These are phyloP conservation scores for Malurus alboscapulatus DNA, from an alignment of 2,113 vertebrate genomes.

Conservation along the genomic window DNA sequence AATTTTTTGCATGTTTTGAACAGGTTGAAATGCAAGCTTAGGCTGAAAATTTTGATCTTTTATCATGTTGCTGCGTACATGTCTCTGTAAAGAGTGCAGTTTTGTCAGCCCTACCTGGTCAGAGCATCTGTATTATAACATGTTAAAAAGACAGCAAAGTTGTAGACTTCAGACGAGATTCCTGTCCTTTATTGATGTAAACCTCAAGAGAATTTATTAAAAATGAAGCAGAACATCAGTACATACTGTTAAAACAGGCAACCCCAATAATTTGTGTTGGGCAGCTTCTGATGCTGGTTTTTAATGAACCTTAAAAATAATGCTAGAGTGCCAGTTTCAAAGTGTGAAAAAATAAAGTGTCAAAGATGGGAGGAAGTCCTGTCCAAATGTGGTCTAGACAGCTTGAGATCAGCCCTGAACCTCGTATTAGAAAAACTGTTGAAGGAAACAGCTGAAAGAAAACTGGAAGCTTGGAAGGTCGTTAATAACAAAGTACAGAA, in stretches of 20 bases:
- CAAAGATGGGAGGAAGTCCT: not conserved
- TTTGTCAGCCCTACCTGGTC: not conserved
- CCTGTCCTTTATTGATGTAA: not conserved
- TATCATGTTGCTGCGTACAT: not conserved
- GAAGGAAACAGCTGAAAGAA: not conserved
- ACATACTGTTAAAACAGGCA: not conserved
- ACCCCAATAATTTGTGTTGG: not conserved
- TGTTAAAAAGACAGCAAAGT: not conserved
- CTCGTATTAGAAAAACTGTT: not conserved
- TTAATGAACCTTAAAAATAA: not conserved
- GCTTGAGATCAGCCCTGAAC: not conserved
- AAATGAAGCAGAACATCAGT: not conserved
- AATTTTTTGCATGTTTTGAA: not conserved
- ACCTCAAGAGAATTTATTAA: not conserved
- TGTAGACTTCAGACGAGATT: not conserved
- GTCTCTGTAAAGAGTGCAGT: fast-evolving
- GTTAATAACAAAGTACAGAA: not conserved
- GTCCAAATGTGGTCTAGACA: not conserved
- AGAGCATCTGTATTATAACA: not conserved
- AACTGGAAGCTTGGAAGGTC: not conserved
- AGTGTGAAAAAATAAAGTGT: not conserved
- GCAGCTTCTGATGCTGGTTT: not conserved
- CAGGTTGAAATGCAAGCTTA: not conserved
- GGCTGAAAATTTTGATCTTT: not conserved
- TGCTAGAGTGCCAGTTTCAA: not conserved